Base-by-base conservation (phyloP, 2,888 invertebrate genomes). In the Lepidocyrtoides sp. region DNA sequence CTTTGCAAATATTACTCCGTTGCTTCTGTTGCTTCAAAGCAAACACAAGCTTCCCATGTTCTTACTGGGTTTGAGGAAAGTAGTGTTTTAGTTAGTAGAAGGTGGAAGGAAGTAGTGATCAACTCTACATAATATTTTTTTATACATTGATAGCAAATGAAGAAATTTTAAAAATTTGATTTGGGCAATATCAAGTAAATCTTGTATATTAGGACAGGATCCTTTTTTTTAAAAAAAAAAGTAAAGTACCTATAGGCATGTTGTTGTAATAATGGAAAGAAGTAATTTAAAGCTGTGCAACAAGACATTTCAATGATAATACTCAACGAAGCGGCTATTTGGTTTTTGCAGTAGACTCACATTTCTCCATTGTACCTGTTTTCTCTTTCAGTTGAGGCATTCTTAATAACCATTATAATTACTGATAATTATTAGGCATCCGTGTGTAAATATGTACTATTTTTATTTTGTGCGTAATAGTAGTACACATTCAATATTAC, bases 361-460 rank as follows among this genome's bases (percentile, higher is more conserved):
- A 10, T n/a, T 23, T 60, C 29, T 60, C 60, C 32, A 32, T 66
- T 32, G 66, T 66, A 66, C 66, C 66, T 66, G 66, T 32, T 1
- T 17, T n/a, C 8, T 48, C 3, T 48, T 48, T 48, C 48, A n/a
- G n/a, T 48, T 48, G 48, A 2, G 48, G 2, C 10, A 48, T 3
- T 48, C 12, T 14, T 4, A 48, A 48, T 10, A 48, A 14, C 48
- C 12, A n/a, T 48, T 48, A 48, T 48, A 48, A 14, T 48, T 48
- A 48, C 2, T 48, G 48, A 48, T n/a, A 14, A 48, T 48, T 48
- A 48, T 4, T 36, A 36, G 36, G 36, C 7, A 36, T 36, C 7
- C 7, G 3, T 36, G 7, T 36, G 7, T 36, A 36, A 36, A 36
- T 36, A 36, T 36, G 2, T n/a, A n/a, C n/a, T 36, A 36, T 36